Evolutionary conservation across 2,113 vertebrate species (phyloP).

Genomic region (Rhodinocichla rosea): DNA sequence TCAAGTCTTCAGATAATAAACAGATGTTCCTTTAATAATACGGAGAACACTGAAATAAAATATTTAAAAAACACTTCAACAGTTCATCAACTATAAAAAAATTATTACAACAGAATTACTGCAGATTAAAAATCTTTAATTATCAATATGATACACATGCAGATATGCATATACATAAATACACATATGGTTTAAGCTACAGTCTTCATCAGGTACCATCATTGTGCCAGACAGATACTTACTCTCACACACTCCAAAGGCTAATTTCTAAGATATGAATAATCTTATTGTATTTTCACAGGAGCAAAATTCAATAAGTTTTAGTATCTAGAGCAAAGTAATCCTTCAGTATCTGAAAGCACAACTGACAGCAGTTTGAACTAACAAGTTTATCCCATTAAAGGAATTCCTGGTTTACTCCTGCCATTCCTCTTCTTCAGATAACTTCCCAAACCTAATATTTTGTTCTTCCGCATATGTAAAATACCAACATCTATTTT

Average conservation of each 20-base stretch:
- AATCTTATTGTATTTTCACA: not conserved
- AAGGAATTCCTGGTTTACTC: not conserved
- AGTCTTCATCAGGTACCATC: not conserved
- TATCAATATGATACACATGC: not conserved
- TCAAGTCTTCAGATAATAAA: not conserved
- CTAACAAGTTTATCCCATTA: not conserved
- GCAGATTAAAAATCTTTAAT: not conserved
- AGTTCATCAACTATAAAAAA: not conserved
- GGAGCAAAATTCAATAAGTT: not conserved
- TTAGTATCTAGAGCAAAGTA: not conserved
- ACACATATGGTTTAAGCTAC: not conserved
- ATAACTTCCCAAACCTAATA: not conserved
- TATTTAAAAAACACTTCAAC: not conserved
- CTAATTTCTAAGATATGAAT: not conserved
- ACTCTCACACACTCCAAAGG: not conserved
- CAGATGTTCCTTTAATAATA: not conserved
- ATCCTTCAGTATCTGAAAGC: not conserved
- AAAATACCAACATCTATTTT: not conserved
- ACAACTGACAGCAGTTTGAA: not conserved
- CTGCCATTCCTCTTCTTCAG: not conserved
- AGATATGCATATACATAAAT: not conserved
- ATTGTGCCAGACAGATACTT: not conserved
- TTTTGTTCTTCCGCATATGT: not conserved
- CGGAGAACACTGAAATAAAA: not conserved
- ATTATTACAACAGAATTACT: not conserved